Evolutionary conservation across 2,797 vertebrate genomes (phyloP).

Genomic region (Gymnocypris eckloni): DNA sequence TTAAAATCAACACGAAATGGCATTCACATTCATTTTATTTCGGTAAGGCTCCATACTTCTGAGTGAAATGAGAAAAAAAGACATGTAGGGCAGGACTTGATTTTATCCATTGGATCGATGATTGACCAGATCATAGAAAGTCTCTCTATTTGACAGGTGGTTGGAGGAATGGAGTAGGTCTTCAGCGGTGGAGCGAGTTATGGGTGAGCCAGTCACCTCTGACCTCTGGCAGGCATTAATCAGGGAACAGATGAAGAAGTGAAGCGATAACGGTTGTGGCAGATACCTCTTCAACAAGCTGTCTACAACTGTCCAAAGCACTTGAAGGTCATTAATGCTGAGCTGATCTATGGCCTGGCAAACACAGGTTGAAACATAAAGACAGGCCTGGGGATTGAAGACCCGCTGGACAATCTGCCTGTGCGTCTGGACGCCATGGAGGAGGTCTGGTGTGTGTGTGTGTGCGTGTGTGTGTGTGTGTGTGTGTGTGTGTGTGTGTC

Average conservation of each 20-base stretch:
- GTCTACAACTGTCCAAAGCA: conserved; percentile 80
- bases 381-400: conserved; percentile 78
- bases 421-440: conserved; percentile 60
- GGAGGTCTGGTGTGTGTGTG: conserved; percentile 55
- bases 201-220: conserved; percentile 66
- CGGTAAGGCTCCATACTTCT: not conserved
- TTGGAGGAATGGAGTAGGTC: not conserved
- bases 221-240: conserved; percentile 77
- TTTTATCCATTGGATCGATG: not conserved
- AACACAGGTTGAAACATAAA: conserved; percentile 84
- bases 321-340: conserved; percentile 74
- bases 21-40: not conserved
- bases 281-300: conserved; percentile 79
- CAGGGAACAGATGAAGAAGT: conserved; percentile 78
- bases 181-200: not conserved
- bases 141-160: not conserved
- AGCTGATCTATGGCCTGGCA: conserved; percentile 74
- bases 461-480: conserved; percentile 26
- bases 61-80: not conserved
- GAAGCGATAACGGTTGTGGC: conserved; percentile 73
- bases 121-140: conserved; percentile 1
- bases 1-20: not conserved
- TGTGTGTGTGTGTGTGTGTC: not conserved
- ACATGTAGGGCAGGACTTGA: not conserved
- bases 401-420: conserved; percentile 75